These are phyloP conservation scores for Drosophila lowei DNA, from an alignment of 1,140 invertebrate species.

Conservation along the genomic window DNA sequence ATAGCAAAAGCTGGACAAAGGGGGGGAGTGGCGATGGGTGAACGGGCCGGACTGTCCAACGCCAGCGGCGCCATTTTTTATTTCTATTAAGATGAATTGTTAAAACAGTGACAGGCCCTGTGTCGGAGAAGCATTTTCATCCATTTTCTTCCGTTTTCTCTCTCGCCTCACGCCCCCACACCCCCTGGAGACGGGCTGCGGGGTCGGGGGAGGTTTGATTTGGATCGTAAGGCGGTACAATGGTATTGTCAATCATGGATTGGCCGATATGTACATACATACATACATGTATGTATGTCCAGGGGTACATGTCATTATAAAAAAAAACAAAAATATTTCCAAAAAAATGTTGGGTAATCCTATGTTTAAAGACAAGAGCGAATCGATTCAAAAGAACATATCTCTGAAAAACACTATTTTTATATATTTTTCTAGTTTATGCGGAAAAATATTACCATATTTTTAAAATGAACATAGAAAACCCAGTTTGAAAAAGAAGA, in stretches of 20 bases:
- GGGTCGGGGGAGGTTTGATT: too few species aligned
- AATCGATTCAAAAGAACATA: too few species aligned
- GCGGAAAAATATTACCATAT: too few species aligned
- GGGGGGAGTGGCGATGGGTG: neutral
- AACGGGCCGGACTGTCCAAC: constrained; percentile 60
- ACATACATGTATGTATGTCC: neutral
- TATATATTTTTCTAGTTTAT: too few species aligned
- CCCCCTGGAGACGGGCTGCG: neutral
- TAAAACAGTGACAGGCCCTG: constrained; percentile 71
- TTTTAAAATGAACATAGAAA: too few species aligned
- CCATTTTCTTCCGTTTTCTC: constrained; percentile 35
- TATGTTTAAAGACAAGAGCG: too few species aligned
- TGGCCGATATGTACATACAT: constrained; percentile 7
- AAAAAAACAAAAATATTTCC: too few species aligned
- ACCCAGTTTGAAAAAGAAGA: too few species aligned
- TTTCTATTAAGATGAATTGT: constrained; percentile 80
- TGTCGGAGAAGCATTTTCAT: constrained; percentile 45
- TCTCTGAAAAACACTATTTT: too few species aligned
- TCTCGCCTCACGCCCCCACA: constrained; percentile 5
- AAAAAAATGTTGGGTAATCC: too few species aligned
- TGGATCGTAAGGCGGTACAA: constrained; percentile 37
- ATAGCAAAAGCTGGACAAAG: constrained; percentile 34
- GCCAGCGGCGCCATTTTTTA: constrained; percentile 74
- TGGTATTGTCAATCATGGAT: constrained; percentile 35
- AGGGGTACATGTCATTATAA: too few species aligned